These are phyloP conservation scores for Cantharis rufa DNA, from an alignment of 2,888 invertebrate species.

Conservation along the genomic window DNA sequence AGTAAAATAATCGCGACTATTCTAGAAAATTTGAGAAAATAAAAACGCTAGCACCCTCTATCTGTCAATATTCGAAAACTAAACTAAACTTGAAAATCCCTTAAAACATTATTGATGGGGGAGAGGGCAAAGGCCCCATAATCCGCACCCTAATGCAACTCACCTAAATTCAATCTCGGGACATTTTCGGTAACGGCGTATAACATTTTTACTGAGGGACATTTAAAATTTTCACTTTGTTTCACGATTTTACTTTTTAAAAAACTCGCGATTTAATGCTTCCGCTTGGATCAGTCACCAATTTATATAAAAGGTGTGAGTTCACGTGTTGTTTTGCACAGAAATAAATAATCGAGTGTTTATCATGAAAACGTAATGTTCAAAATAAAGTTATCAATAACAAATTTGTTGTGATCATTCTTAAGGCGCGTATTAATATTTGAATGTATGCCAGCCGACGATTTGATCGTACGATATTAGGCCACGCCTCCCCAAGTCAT, in stretches of 20 bases:
- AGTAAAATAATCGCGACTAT: background rate
- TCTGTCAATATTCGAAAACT: background rate
- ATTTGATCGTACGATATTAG: slow-evolving; percentile 22
- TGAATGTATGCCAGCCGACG: slow-evolving; percentile 10
- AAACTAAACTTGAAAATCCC: no score
- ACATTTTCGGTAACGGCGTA: slow-evolving; percentile 48
- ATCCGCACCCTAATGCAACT: background rate
- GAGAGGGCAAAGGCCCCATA: no score
- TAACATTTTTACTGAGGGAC: slow-evolving; percentile 50
- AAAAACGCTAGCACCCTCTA: background rate
- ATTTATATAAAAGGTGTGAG: background rate
- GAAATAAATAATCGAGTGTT: background rate
- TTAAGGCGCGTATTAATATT: slow-evolving; percentile 9
- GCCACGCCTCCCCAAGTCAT: slow-evolving; percentile 28
- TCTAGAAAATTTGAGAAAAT: background rate
- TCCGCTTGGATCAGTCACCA: background rate
- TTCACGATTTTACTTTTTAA: background rate
- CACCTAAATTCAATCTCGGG: background rate
- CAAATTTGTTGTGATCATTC: background rate
- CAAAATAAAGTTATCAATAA: background rate
- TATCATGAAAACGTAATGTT: background rate
- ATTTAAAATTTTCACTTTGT: slow-evolving; percentile 34
- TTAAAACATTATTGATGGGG: no score
- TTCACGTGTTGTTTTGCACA: background rate
- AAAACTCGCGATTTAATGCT: background rate